Evolutionary conservation across 1,140 invertebrate genomes (phyloP).

Genomic region (Leptinotarsa texana): DNA sequence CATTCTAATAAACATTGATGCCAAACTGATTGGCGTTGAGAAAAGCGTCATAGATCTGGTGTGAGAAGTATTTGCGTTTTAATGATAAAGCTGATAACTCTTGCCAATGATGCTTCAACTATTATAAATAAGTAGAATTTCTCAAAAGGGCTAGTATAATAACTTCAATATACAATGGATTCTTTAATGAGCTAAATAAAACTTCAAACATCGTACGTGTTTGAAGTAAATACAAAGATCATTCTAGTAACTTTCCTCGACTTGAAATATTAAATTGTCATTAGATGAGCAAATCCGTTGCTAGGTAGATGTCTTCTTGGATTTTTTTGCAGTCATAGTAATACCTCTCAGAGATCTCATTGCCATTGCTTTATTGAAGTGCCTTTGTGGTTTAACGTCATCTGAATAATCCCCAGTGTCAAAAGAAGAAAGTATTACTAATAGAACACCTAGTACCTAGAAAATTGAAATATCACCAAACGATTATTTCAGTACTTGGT

Average conservation of each 20-base stretch:
- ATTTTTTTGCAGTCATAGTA: slow-evolving; percentile 42
- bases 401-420: slow-evolving; percentile 62
- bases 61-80: too few species aligned
- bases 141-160: not conserved
- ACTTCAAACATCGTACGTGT: not conserved
- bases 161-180: not conserved
- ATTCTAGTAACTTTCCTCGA: not conserved
- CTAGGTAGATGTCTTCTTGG: slow-evolving; percentile 29
- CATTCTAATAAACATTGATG: too few species aligned
- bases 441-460: slow-evolving; percentile 75
- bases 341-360: slow-evolving; percentile 75
- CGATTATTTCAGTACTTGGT: not conserved
- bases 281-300: not conserved
- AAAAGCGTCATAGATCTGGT: too few species aligned
- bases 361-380: slow-evolving; percentile 84
- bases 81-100: too few species aligned
- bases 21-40: too few species aligned
- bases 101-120: too few species aligned
- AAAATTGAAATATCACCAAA: slow-evolving; percentile 34
- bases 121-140: too few species aligned
- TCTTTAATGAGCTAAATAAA: not conserved
- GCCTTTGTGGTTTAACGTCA: slow-evolving; percentile 72
- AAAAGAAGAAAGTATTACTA: slow-evolving; percentile 77
- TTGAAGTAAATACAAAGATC: not conserved
- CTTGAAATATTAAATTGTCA: not conserved